Evolutionary conservation across 2,797 vertebrate genomes (phyloP).

Genomic region (Chaenodraco wilsoni): DNA sequence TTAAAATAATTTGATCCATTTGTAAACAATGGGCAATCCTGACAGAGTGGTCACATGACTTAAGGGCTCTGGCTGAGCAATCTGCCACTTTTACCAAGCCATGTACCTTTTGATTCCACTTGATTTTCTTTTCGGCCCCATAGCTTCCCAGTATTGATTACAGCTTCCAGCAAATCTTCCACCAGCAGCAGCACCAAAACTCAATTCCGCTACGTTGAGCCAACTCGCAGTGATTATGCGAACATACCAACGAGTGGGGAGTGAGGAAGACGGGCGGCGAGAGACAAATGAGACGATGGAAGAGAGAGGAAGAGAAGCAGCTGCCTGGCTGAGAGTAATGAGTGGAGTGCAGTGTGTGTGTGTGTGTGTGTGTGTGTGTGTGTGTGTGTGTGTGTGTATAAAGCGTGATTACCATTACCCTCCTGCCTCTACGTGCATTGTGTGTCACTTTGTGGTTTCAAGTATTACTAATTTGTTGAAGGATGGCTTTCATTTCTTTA

Average conservation of each 20-base stretch:
- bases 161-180: constrained; percentile 58
- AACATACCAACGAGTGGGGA: constrained; percentile 36
- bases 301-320: constrained; percentile 57
- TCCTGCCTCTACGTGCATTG: background rate
- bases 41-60: background rate
- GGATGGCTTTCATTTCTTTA: background rate
- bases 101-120: constrained; percentile 57
- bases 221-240: constrained; percentile 73
- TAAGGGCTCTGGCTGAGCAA: constrained; percentile 33
- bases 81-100: constrained; percentile 26
- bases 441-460: background rate
- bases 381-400: too few relatives aligned
- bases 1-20: background rate
- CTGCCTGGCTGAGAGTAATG: constrained; percentile 64
- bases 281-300: constrained; percentile 48
- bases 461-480: background rate
- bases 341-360: constrained; percentile 45
- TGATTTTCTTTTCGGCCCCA: constrained; percentile 76
- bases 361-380: background rate
- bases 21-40: background rate
- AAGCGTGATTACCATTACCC: background rate
- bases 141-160: constrained; percentile 73
- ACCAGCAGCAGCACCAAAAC: constrained; percentile 58
- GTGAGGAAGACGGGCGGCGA: constrained; percentile 36
- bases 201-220: constrained; percentile 74